Conservation (phyloP, 2,888 invertebrate genomes). For the Unio delphinus region DNA sequence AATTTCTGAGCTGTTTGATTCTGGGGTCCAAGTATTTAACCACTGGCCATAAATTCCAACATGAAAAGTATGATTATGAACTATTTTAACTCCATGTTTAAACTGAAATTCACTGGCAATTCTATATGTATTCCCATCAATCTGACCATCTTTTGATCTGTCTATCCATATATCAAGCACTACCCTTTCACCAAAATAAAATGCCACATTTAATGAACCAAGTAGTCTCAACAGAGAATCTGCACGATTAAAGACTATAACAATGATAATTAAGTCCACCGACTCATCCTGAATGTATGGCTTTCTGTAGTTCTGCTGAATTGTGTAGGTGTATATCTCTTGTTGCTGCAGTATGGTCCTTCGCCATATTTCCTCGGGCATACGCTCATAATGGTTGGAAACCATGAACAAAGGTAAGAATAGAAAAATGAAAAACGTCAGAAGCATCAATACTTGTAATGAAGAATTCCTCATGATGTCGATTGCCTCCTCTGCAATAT, state of each 20-base stretch:
- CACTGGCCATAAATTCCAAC: conserved; percentile 47
- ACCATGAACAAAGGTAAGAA: too few relatives aligned
- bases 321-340: too few relatives aligned
- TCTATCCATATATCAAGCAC: conserved; percentile 45
- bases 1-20: conserved; percentile 43
- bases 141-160: conserved; percentile 21
- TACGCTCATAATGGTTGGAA: too few relatives aligned
- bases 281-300: too few relatives aligned
- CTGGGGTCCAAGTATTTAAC: conserved; percentile 53
- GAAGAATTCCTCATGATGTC: too few relatives aligned
- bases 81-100: conserved; percentile 25
- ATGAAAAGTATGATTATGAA: conserved; percentile 29
- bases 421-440: too few relatives aligned
- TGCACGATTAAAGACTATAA: conserved; percentile 34
- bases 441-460: too few relatives aligned
- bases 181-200: conserved; percentile 27
- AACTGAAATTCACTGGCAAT: conserved; percentile 26
- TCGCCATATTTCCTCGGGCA: too few relatives aligned
- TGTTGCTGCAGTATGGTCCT: too few relatives aligned
- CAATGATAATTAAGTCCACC: conserved; percentile 31
- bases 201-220: conserved; percentile 30
- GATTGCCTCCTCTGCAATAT: too few relatives aligned
- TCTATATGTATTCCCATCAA: conserved; percentile 18
- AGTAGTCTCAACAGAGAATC: conserved; percentile 31
- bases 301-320: too few relatives aligned